Evolutionary conservation across 2,888 invertebrate species (phyloP).

Genomic region (Caenorhabditis macrosperma): DNA sequence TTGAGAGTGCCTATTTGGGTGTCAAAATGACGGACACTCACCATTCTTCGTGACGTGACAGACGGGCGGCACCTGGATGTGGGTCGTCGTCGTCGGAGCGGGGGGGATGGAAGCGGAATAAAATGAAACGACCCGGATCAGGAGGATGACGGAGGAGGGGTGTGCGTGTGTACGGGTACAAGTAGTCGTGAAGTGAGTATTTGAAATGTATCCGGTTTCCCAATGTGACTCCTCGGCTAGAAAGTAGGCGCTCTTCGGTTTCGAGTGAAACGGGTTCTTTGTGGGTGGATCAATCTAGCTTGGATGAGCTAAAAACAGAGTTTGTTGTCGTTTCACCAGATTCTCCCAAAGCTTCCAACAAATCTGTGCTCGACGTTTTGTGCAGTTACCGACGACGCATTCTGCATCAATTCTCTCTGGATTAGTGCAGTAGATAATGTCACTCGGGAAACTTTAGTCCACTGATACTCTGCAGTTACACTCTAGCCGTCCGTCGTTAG

Average conservation of each 20-base stretch:
- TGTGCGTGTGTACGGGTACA: conserved; percentile 27
- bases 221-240: neutral
- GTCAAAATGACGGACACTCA: conserved; percentile 48
- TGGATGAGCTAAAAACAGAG: neutral
- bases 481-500: too few species aligned
- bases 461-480: too few species aligned
- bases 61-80: neutral
- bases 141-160: conserved; percentile 15
- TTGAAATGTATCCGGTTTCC: conserved; percentile 56
- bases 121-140: conserved; percentile 39
- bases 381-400: too few species aligned
- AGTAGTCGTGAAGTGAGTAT: conserved; percentile 22
- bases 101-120: conserved; percentile 10
- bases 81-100: neutral
- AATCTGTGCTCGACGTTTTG: too few species aligned
- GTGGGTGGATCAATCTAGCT: neutral
- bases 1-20: conserved; percentile 23
- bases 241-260: conserved; percentile 8
- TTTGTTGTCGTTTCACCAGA: neutral
- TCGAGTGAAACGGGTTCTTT: neutral
- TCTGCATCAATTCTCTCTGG: too few species aligned
- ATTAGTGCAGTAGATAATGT: too few species aligned
- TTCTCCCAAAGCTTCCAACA: neutral
- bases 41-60: conserved; percentile 42
- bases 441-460: too few species aligned